A percentile compares a stretch with the other conserved stretches of the same genome.
These are phyloP conservation scores for Sarcophaga bullata DNA, from an alignment of 1,140 invertebrate genomes.

Conservation along the genomic window DNA sequence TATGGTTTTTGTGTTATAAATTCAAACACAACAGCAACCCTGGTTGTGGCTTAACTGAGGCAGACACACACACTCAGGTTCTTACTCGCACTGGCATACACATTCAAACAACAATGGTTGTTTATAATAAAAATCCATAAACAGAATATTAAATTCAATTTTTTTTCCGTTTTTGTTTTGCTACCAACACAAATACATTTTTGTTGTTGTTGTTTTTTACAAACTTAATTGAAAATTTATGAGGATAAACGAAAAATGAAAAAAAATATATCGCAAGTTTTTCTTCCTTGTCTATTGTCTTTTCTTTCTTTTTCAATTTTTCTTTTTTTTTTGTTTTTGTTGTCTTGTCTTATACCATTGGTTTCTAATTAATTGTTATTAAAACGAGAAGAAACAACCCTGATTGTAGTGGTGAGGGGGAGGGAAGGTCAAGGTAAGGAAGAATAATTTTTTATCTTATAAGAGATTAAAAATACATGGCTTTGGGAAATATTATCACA, in stretches of 20 bases:
- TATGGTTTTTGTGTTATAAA: no score
- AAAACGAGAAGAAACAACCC: background rate
- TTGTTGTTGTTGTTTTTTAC: background rate
- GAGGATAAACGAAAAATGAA: background rate
- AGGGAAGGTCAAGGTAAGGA: no score
- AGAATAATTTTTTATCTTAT: no score
- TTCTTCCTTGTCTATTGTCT: background rate
- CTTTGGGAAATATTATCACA: no score
- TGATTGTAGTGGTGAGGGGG: no score
- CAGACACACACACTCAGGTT: no score
- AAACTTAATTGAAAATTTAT: slow-evolving; percentile 27
- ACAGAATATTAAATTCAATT: slow-evolving; percentile 25
- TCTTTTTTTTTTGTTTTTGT: no score
- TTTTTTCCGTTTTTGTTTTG: background rate
- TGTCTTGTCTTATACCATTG: background rate
- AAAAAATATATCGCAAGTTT: background rate
- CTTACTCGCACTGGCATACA: no score
- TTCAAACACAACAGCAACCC: no score
- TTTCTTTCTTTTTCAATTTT: background rate
- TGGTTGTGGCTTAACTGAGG: no score
- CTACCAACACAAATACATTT: background rate
- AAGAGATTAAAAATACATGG: no score
- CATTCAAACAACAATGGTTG: no score
- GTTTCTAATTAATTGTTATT: slow-evolving; percentile 16
- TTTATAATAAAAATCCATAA: slow-evolving; percentile 7